Percentiles rank a stretch among this genome's conserved stretches.
Conservation (phyloP, 2,113 vertebrate genomes). For the Bathybates hornii region DNA sequence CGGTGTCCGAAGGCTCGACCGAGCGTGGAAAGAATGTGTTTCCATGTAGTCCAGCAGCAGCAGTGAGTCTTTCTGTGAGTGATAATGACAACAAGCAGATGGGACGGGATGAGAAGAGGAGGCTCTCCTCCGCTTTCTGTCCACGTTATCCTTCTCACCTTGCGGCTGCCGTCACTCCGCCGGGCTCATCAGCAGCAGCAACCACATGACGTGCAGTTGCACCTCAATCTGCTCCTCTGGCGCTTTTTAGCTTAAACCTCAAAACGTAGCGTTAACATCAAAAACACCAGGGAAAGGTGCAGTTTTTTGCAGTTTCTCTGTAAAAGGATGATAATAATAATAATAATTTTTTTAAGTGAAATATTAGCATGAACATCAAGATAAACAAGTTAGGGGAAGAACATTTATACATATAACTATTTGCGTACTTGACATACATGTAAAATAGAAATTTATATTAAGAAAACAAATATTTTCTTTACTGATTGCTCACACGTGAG, state of each 20-base stretch:
- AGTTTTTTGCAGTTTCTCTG: neutral
- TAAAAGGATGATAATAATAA: accelerated
- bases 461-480: neutral
- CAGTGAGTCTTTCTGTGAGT: neutral
- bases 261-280: accelerated
- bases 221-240: neutral
- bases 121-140: neutral
- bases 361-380: neutral
- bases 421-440: neutral
- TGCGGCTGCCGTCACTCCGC: constrained; percentile 55
- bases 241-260: neutral
- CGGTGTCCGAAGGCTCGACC: neutral
- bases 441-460: accelerated
- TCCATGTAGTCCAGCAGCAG: neutral
- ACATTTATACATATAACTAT: neutral
- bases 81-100: constrained; percentile 15
- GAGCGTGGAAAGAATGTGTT: neutral
- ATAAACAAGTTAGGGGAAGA: neutral
- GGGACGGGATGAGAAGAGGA: neutral
- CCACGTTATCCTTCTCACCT: constrained; percentile 36
- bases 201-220: neutral
- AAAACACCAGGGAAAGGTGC: neutral
- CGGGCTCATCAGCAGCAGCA: neutral
- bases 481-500: accelerated
- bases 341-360: accelerated